Conservation (phyloP, 2,888 invertebrate genomes). For the Chloroclysta siterata region DNA sequence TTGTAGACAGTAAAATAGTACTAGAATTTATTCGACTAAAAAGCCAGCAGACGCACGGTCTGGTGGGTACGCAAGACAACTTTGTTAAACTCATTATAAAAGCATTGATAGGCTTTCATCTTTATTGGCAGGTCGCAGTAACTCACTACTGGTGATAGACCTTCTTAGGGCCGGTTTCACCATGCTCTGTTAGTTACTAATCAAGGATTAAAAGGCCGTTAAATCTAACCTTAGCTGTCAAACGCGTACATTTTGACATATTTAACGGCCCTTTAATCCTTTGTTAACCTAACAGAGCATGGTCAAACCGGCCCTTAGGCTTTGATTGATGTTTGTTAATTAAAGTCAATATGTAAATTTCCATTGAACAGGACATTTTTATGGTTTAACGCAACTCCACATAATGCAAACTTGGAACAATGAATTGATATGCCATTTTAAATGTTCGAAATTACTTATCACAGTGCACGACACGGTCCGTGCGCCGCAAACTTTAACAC, state of each 20-base stretch:
- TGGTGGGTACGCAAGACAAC: constrained; percentile 50
- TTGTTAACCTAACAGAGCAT: no score
- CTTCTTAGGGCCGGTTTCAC: no score
- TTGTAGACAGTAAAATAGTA: constrained; percentile 24
- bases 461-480: constrained; percentile 35
- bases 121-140: background rate
- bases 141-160: no score
- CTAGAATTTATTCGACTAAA: constrained; percentile 31
- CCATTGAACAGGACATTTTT: background rate
- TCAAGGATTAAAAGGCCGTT: no score
- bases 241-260: no score
- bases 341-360: background rate
- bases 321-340: background rate
- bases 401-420: constrained; percentile 3
- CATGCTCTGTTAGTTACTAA: no score
- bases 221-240: no score
- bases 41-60: constrained; percentile 45
- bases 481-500: constrained; percentile 40
- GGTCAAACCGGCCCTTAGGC: no score
- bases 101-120: constrained; percentile 36
- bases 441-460: constrained; percentile 30
- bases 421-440: constrained; percentile 15
- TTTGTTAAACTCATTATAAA: constrained; percentile 51
- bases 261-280: no score
- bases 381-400: background rate